Percentiles rank a stretch among this genome's conserved stretches.
Conservation (phyloP, 2,797 vertebrate species). For the Triplophysa bombifrons region DNA sequence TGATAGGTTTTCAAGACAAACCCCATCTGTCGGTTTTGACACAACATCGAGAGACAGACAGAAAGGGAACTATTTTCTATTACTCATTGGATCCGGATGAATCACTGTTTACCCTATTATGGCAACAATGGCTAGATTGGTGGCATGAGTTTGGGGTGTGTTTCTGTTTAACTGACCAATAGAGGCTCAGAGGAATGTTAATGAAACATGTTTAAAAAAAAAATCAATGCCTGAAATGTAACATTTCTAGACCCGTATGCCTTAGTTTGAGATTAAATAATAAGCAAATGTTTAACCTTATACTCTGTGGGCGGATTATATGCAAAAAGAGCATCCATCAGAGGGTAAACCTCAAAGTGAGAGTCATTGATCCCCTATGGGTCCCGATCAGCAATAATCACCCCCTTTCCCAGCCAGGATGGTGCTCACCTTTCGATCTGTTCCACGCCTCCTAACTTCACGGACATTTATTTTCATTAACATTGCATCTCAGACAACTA, state of each 20-base stretch:
- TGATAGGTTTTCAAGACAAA: too few relatives aligned
- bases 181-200: background rate
- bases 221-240: background rate
- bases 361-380: slow-evolving; percentile 60
- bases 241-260: background rate
- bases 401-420: slow-evolving; percentile 44
- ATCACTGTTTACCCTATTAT: too few relatives aligned
- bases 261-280: slow-evolving; percentile 44
- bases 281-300: slow-evolving; percentile 31
- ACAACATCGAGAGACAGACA: too few relatives aligned
- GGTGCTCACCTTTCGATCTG: slow-evolving; percentile 49
- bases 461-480: slow-evolving; percentile 63
- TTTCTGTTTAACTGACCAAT: background rate
- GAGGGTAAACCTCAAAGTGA: slow-evolving; percentile 38
- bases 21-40: too few relatives aligned
- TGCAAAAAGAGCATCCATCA: slow-evolving; percentile 62
- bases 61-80: too few relatives aligned
- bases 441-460: slow-evolving; percentile 36
- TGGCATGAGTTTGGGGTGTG: background rate
- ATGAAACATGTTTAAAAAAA: background rate
- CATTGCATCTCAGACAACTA: slow-evolving; percentile 25
- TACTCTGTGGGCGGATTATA: slow-evolving; percentile 56
- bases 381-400: slow-evolving; percentile 69
- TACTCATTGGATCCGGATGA: too few relatives aligned
- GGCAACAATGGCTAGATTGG: too few relatives aligned